phyloP scores from a whole-genome alignment of 2,888 invertebrate genomes.

The Hemithea aestivaria region DNA sequence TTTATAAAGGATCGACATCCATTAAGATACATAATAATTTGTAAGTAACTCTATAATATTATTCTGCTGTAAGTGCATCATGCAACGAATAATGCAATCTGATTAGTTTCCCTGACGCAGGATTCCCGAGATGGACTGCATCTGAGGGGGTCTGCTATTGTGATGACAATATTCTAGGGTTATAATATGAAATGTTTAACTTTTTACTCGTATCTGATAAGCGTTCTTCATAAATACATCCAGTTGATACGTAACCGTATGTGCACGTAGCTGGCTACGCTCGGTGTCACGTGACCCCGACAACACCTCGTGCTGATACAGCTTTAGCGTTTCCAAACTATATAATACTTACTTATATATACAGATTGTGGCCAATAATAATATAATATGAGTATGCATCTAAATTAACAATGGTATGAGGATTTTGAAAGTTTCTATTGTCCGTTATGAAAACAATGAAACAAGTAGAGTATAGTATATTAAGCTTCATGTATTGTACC shows the following conservation, averaged over 20 bases:
- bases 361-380: conserved; percentile 3
- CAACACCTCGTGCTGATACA: not conserved
- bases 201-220: conserved; percentile 21
- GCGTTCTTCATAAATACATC: conserved; percentile 15
- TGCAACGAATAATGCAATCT: conserved; percentile 32
- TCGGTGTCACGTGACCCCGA: too few relatives aligned
- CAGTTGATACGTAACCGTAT: conserved; percentile 28
- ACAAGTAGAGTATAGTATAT: conserved; percentile 28
- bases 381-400: too few relatives aligned
- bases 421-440: conserved; percentile 25
- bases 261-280: conserved; percentile 22
- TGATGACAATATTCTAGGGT: conserved; percentile 58
- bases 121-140: conserved; percentile 21
- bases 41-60: conserved; percentile 6
- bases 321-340: not conserved
- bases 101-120: conserved; percentile 19
- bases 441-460: conserved; percentile 38
- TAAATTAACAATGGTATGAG: conserved; percentile 3
- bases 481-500: conserved; percentile 46
- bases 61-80: conserved; percentile 21
- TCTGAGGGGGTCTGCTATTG: conserved; percentile 33
- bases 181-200: conserved; percentile 33
- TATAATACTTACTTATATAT: not conserved
- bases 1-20: conserved; percentile 6
- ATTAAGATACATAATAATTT: conserved; percentile 4